Conservation (phyloP, 2,888 invertebrate genomes). For the Agrochola litura region DNA sequence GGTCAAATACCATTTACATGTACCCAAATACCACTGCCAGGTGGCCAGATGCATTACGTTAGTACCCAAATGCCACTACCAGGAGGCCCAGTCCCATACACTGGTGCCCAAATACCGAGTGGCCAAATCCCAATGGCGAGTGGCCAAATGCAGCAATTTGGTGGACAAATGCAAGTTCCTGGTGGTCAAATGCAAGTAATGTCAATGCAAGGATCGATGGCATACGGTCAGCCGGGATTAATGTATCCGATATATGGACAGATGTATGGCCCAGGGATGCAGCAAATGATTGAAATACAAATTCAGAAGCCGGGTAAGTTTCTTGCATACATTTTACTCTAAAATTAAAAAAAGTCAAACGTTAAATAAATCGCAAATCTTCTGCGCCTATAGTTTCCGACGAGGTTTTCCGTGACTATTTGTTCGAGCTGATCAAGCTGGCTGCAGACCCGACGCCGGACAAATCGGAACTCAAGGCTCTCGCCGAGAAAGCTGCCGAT, state of each 20-base stretch:
- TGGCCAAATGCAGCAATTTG: conserved; percentile 15
- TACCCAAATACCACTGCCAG: conserved; percentile 5
- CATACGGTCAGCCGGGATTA: conserved; percentile 36
- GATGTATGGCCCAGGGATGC: conserved; percentile 50
- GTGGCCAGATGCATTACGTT: neutral
- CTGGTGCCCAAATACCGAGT: conserved; percentile 25
- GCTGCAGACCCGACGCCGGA: conserved; percentile 84
- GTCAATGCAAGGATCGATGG: conserved; percentile 41
- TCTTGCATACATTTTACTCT: fast-evolving
- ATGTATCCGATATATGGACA: conserved; percentile 56
- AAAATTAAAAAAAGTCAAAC: neutral
- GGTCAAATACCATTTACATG: conserved; percentile 4
- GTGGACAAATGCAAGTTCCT: conserved; percentile 35
- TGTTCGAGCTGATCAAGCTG: conserved; percentile 91
- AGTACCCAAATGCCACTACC: conserved; percentile 10
- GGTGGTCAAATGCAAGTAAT: conserved; percentile 28
- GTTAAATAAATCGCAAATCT: neutral
- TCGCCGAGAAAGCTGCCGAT: conserved; percentile 92
- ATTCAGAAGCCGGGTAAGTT: conserved; percentile 53
- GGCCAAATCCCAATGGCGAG: conserved; percentile 9
- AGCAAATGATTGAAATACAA: conserved; percentile 63
- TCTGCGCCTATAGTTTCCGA: conserved; percentile 61
- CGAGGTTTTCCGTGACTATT: conserved; percentile 89
- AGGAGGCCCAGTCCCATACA: conserved; percentile 15
- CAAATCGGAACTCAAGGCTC: conserved; percentile 87